A percentile compares a stretch with the other conserved stretches of the same genome.
Evolutionary conservation across 2,113 vertebrate genomes (phyloP).

Genomic region (Colius striatus): DNA sequence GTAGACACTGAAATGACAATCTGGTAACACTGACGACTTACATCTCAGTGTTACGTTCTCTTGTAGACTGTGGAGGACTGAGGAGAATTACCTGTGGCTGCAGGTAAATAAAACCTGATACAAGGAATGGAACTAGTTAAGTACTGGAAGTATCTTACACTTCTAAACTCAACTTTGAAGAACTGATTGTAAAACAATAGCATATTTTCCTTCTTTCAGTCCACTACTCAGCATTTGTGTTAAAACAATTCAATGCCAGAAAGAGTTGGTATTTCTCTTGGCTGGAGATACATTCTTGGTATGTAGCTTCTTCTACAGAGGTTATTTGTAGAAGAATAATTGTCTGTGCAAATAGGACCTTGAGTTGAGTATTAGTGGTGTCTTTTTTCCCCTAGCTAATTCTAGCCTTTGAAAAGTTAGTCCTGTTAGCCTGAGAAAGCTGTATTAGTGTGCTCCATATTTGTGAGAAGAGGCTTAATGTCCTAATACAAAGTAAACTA

Average conservation of each 20-base stretch:
- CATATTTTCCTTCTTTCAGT: neutral
- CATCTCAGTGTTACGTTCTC: neutral
- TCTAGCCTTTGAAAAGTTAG: neutral
- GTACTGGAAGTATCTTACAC: neutral
- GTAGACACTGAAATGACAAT: neutral
- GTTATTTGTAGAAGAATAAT: neutral
- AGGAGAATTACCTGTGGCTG: neutral
- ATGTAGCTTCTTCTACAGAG: neutral
- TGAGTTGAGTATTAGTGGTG: neutral
- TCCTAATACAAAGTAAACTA: neutral
- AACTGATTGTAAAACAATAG: neutral
- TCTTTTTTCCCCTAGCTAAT: neutral
- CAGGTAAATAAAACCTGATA: neutral
- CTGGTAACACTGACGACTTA: neutral
- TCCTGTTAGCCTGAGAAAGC: neutral
- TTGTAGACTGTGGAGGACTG: neutral
- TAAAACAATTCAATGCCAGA: neutral
- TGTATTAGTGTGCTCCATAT: neutral
- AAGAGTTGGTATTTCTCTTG: conserved; percentile 18
- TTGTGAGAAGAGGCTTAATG: neutral
- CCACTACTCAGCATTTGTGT: neutral
- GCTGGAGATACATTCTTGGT: neutral
- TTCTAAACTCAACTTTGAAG: neutral
- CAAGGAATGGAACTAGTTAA: neutral
- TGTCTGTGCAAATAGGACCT: neutral